Evolutionary conservation across 2,888 invertebrate species (phyloP), one percentile per base, ranked within the genome.

Genomic region (Pherbina coryleti): DNA sequence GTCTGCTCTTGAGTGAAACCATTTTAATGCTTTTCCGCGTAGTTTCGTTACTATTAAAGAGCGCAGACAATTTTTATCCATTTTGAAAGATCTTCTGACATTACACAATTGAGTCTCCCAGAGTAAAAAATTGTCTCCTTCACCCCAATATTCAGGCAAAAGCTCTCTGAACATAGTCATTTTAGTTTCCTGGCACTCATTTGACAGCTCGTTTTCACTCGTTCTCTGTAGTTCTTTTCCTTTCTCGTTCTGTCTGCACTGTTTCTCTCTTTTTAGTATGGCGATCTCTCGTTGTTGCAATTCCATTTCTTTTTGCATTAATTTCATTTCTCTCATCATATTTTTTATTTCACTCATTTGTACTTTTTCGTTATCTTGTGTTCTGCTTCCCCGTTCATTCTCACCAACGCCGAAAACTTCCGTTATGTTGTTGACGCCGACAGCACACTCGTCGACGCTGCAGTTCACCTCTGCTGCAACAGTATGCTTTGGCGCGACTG

Each of bases 261-360:
- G 7, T 49, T 49, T 49, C 49, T 49, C 49, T 49, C 49, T 49
- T 14, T 49, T 49, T 49, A 14, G 49, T 49, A 49, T 7, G 7
- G 7, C 49, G 49, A 49, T 49, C 14, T 49, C 49, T 49, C 14
- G 7, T 49, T 49, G 49, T 14, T 49, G 49, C 49, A 49, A 49
- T 49, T 49, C 49, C 49, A 49, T 49, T 49, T 49, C 14, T 57
- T n/a, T n/a, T n/a, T n/a, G n/a, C 22, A 49, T 66, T 28, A 71
- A 34, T 64, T 77, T 62, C 62, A n/a, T 64, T 17, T 67, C 64
- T 9, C 44, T 53, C 7, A 31, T 9, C 31, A 64, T 62, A 19
- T 34, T 8, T 44, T 72, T 55, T 17, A 37, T 77, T 28, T 19
- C 44, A 44, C 44, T 77, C 66, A 67, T 51, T 25, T 66, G 5